Evolutionary conservation across 2,113 vertebrate species (phyloP).

Genomic region (Tragulus kanchil): DNA sequence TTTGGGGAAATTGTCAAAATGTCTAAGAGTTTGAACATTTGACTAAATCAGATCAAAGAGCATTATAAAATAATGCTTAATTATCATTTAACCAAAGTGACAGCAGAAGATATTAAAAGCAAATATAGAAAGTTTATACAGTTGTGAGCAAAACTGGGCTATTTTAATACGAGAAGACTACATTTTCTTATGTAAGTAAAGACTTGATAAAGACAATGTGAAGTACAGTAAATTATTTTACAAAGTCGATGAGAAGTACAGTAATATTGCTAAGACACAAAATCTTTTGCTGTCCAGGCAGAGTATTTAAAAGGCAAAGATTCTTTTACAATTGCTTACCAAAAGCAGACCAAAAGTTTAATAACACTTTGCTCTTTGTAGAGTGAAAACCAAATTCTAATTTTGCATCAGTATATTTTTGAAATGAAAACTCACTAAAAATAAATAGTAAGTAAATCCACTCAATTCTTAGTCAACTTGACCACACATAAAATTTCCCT

Average conservation of each 20-base stretch:
- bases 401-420: neutral
- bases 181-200: neutral
- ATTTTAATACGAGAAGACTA: neutral
- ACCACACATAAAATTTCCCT: neutral
- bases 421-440: neutral
- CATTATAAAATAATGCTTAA: neutral
- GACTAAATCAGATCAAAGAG: neutral
- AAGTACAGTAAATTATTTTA: neutral
- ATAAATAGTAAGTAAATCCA: neutral
- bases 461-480: neutral
- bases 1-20: neutral
- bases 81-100: neutral
- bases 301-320: neutral
- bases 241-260: neutral
- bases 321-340: neutral
- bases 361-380: neutral
- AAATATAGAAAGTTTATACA: neutral
- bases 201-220: neutral
- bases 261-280: neutral
- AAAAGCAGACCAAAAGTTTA: neutral
- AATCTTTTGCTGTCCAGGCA: neutral
- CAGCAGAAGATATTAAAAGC: neutral
- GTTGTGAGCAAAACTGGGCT: neutral
- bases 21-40: neutral
- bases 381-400: neutral